Conservation (phyloP, 2,113 vertebrate species). For the Phaetusa simplex region DNA sequence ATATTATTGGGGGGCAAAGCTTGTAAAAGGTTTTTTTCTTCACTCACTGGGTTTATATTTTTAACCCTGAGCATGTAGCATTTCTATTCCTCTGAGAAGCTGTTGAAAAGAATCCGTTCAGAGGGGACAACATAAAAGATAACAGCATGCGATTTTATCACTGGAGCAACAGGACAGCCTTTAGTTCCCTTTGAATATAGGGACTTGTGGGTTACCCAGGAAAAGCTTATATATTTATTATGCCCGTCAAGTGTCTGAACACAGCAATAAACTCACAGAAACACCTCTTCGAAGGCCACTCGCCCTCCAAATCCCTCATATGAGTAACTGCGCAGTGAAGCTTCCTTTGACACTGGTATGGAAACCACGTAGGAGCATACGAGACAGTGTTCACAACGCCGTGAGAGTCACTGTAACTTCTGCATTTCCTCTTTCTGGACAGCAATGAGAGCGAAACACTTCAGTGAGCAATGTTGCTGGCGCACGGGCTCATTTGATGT, state of each 20-base stretch:
- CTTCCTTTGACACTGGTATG: neutral
- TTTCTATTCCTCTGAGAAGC: neutral
- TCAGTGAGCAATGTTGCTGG: neutral
- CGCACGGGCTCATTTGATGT: neutral
- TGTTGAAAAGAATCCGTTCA: neutral
- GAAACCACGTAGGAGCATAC: neutral
- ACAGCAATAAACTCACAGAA: neutral
- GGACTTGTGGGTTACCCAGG: neutral
- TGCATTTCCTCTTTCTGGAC: neutral
- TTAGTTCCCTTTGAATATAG: neutral
- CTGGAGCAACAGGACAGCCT: neutral
- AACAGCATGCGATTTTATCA: neutral
- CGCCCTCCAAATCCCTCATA: neutral
- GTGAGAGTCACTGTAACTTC: neutral
- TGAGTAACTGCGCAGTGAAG: neutral
- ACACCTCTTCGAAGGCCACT: neutral
- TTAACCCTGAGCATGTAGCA: neutral
- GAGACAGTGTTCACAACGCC: neutral
- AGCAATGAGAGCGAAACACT: neutral
- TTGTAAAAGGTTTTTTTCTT: neutral
- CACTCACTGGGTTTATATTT: neutral
- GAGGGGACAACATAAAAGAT: neutral
- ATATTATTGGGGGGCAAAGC: neutral
- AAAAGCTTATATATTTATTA: neutral
- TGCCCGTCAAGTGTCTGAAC: neutral